phyloP scores from a whole-genome alignment of 2,888 invertebrate species.

The Agrilus biguttatus region DNA sequence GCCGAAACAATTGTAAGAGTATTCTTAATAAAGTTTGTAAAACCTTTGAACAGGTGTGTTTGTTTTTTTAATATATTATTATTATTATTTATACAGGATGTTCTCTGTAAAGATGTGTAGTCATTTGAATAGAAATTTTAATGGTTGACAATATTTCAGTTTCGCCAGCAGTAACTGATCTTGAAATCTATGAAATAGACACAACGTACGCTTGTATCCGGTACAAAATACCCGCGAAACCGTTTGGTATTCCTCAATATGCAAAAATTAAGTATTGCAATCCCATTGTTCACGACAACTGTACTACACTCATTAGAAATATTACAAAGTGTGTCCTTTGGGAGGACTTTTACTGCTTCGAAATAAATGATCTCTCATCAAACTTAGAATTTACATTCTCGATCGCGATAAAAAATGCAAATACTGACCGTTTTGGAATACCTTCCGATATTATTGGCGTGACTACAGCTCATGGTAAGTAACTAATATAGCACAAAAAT shows the following conservation, averaged over 20 bases:
- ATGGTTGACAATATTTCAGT: constrained; percentile 14
- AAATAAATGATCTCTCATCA: constrained; percentile 16
- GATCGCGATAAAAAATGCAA: constrained; percentile 20
- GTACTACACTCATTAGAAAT: constrained; percentile 12
- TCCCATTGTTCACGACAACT: constrained; percentile 15
- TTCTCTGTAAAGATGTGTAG: too few species aligned
- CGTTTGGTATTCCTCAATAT: constrained; percentile 16
- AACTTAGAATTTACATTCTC: constrained; percentile 16
- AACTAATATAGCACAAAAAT: too few species aligned
- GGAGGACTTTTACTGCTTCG: constrained; percentile 20
- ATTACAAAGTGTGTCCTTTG: constrained; percentile 21
- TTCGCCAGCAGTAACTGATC: constrained; percentile 18
- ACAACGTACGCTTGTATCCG: constrained; percentile 18
- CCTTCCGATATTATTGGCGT: constrained; percentile 13
- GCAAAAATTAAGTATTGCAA: constrained; percentile 19
- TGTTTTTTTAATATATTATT: too few species aligned
- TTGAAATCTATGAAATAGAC: constrained; percentile 24
- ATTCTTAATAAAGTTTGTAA: too few species aligned
- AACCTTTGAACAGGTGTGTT: too few species aligned
- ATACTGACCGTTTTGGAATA: constrained; percentile 19
- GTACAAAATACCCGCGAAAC: constrained; percentile 19
- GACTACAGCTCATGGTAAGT: constrained; percentile 17
- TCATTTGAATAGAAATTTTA: too few species aligned
- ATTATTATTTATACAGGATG: too few species aligned
- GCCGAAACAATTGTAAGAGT: too few species aligned